Evolutionary conservation across 2,113 vertebrate genomes (phyloP), one percentile per base, ranked within the genome.

Genomic region (Monopterus albus): DNA sequence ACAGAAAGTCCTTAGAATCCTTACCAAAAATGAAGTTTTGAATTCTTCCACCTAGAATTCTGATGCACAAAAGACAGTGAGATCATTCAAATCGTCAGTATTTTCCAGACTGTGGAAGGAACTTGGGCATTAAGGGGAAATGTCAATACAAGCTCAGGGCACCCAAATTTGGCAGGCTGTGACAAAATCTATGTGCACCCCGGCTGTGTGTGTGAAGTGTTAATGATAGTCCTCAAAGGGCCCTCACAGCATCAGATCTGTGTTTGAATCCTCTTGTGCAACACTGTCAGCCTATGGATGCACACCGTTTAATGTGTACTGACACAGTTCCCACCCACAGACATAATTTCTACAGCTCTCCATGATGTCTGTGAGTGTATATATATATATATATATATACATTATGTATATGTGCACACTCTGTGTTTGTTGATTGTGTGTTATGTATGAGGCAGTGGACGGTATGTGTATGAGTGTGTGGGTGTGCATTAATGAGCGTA

Each of bases 151-250:
- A 72, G 71, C 56, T 58, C 33, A 20, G 39, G 1, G 28, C 23
- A 40, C 33, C 35, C 57, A 1, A 18, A 61, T 82, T 75, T 67
- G 70, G 38, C 81, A 77, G 59, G 42, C 52, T 72, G 72, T n/a
- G 72, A 80, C 57, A 59, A 63, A 76, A 75, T 85, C 46, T 67
- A 35, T 45, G 56, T 38, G 40, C 49, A 45, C 17, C 17, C 10
- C 46, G 59, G 20, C 26, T 81, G 57, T 62, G 43, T 36, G 42
- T 62, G 42, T 57, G 3, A 78, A 74, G 62, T 78, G 65, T 75
- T 84, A 86, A 84, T 79, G 85, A 81, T 74, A 72, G 74, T 66
- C 75, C 85, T 86, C 72, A 35, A 52, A 81, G 76, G 83, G 61
- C 40, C 67, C 72, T 71, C 62, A 46, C 36, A 72, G 81, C 58